phyloP scores from a whole-genome alignment of 1,140 invertebrate genomes.

The Phocides pigmalion region DNA sequence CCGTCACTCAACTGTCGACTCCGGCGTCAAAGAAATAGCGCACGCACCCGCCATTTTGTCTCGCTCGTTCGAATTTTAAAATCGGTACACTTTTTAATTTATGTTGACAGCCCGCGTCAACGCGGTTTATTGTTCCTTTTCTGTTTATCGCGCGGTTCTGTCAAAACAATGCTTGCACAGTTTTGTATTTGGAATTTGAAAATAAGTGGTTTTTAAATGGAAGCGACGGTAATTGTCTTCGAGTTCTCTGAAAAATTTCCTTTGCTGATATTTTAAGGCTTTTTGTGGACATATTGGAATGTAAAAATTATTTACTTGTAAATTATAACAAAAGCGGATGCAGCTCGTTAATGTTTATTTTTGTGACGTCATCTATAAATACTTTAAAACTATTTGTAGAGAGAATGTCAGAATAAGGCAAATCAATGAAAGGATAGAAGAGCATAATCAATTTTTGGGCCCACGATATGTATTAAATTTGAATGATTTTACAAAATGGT shows the following conservation, averaged over 20 bases:
- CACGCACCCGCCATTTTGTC: conserved; percentile 25
- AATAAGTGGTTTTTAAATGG: conserved; percentile 36
- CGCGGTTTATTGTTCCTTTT: conserved; percentile 31
- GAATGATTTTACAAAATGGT: too few species aligned
- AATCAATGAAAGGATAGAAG: too few species aligned
- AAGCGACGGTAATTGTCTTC: conserved; percentile 23
- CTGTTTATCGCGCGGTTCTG: conserved; percentile 19
- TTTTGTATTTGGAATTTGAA: conserved; percentile 30
- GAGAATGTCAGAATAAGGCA: too few species aligned
- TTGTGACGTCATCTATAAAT: too few species aligned
- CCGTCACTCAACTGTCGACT: conserved; percentile 29
- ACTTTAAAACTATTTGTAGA: too few species aligned
- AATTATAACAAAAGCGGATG: conserved; percentile 2
- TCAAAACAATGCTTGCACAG: conserved; percentile 29
- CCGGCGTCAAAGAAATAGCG: conserved; percentile 26
- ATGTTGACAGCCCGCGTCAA: conserved; percentile 34
- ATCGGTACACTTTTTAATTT: conserved; percentile 34
- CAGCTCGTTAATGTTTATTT: too few species aligned
- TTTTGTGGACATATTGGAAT: background rate
- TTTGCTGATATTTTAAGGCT: conserved; percentile 17
- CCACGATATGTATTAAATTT: too few species aligned
- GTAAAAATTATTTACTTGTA: conserved; percentile 1
- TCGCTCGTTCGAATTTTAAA: conserved; percentile 32
- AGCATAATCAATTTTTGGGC: too few species aligned
- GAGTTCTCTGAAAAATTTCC: conserved; percentile 12